Evolutionary conservation across 2,888 invertebrate genomes (phyloP), one percentile per base, ranked within the genome.

Genomic region (Branchellion lobata): DNA sequence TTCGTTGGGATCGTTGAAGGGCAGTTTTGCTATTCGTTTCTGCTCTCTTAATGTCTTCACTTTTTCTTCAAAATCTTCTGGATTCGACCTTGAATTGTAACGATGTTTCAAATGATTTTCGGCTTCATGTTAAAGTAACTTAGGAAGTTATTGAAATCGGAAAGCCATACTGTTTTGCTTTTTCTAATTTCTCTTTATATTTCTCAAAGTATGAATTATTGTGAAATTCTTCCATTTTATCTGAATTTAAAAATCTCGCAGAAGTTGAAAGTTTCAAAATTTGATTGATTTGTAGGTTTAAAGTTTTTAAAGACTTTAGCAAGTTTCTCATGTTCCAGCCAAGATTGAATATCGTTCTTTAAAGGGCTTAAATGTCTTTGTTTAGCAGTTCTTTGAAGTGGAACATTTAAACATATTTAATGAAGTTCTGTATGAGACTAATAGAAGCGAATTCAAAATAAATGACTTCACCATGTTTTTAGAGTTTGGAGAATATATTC

Each of bases 151-250:
- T 57, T 18, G 3, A 57, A n/a, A 24, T 24, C 21, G 3, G 3
- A 73, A 40, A 36, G 11, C 5, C 21, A 72, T 61, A 82, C 82
- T 79, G 57, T 79, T 82, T 79, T 36, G 77, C 36, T 31, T 78
- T 72, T 73, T 81, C 80, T 24, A 86, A 81, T 80, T 86, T 86
- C 36, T 83, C 80, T 76, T 83, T 83, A 81, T 86, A 86, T 82
- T 86, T 86, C 33, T 83, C 83, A 83, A 83, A 86, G 81, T 84
- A 86, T 24, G 86, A 85, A 83, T 86, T 86, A 14, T 84, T 34
- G 75, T 83, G 53, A 21, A 83, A 69, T 27, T 82, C 53, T 31
- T 83, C 81, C 81, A 82, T 82, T 36, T 80, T 65, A 27, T 80
- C 80, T n/a, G 31, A 33, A n/a, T 69, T 31, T 21, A 69, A 31